phyloP scores from a whole-genome alignment of 2,888 invertebrate species.

The Tinea trinotella region DNA sequence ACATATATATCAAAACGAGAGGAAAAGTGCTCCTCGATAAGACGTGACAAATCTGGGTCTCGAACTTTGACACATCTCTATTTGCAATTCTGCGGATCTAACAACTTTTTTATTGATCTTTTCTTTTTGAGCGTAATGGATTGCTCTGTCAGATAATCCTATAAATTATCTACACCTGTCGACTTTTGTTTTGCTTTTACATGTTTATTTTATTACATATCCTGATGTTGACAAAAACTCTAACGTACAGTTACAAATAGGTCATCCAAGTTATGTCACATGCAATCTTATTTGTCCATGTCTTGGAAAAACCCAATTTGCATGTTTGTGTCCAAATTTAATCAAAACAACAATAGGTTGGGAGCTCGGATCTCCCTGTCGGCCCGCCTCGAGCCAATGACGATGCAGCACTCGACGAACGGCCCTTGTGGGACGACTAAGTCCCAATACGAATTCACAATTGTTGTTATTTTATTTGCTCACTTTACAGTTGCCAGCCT shows the following conservation, averaged over 20 bases:
- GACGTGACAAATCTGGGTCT: slow-evolving; percentile 44
- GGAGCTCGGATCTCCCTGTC: not conserved
- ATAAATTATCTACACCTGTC: slow-evolving; percentile 3
- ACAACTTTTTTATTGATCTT: slow-evolving; percentile 24
- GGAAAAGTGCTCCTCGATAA: slow-evolving; percentile 35
- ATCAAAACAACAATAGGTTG: slow-evolving; percentile 60
- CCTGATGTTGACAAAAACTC: too few species aligned
- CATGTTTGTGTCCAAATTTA: slow-evolving; percentile 57
- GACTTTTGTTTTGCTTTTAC: not conserved
- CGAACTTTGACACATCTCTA: slow-evolving; percentile 31
- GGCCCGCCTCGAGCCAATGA: not conserved
- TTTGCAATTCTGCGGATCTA: slow-evolving; percentile 27
- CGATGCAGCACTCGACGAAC: slow-evolving; percentile 14
- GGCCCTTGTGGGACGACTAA: slow-evolving; percentile 12
- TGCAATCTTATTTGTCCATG: slow-evolving; percentile 4
- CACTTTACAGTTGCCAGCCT: not conserved
- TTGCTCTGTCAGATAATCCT: slow-evolving; percentile 13
- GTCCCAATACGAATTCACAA: slow-evolving; percentile 18
- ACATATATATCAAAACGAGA: too few species aligned
- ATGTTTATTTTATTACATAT: too few species aligned
- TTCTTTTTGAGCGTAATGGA: slow-evolving; percentile 21
- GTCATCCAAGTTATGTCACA: not conserved
- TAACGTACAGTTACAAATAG: too few species aligned
- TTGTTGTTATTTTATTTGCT: slow-evolving; percentile 17
- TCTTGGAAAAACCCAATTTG: slow-evolving; percentile 33